Evolutionary conservation across 1,140 invertebrate species (phyloP).

Genomic region (Papilio polyxenes): DNA sequence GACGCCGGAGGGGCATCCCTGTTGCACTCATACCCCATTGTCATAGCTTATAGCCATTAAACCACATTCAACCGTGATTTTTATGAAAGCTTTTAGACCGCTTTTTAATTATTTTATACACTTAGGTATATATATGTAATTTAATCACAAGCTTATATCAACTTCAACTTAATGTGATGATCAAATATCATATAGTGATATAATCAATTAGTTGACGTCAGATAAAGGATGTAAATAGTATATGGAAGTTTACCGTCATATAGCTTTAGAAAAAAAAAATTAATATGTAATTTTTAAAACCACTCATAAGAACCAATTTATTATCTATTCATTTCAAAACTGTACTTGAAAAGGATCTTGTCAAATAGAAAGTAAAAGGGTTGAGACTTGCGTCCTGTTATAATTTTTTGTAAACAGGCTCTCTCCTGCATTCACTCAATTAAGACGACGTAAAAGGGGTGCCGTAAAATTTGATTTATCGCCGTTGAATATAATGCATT

Average conservation of each 20-base stretch:
- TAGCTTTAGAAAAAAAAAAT: too few species aligned
- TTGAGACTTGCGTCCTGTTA: slow-evolving; percentile 58
- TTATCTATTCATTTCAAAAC: slow-evolving; percentile 18
- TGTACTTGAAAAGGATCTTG: not conserved
- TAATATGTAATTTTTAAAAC: not conserved
- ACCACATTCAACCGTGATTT: slow-evolving; percentile 24
- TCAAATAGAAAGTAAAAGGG: slow-evolving; percentile 18
- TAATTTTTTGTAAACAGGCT: slow-evolving; percentile 62
- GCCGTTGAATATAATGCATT: slow-evolving; percentile 63
- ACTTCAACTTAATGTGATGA: too few species aligned
- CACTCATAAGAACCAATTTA: slow-evolving; percentile 1
- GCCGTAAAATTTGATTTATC: slow-evolving; percentile 72
- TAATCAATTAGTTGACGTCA: too few species aligned
- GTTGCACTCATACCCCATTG: slow-evolving; percentile 35
- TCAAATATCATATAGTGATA: too few species aligned
- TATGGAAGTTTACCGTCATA: too few species aligned
- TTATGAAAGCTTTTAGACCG: not conserved
- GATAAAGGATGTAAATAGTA: too few species aligned
- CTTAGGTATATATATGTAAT: too few species aligned
- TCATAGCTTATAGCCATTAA: slow-evolving; percentile 33
- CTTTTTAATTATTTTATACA: not conserved
- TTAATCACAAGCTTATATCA: too few species aligned
- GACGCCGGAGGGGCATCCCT: slow-evolving; percentile 35
- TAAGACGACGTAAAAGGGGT: slow-evolving; percentile 63
- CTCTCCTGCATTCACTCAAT: slow-evolving; percentile 67